Evolutionary conservation across 2,113 vertebrate genomes (phyloP).

Genomic region (Haplotaxodon microlepis): DNA sequence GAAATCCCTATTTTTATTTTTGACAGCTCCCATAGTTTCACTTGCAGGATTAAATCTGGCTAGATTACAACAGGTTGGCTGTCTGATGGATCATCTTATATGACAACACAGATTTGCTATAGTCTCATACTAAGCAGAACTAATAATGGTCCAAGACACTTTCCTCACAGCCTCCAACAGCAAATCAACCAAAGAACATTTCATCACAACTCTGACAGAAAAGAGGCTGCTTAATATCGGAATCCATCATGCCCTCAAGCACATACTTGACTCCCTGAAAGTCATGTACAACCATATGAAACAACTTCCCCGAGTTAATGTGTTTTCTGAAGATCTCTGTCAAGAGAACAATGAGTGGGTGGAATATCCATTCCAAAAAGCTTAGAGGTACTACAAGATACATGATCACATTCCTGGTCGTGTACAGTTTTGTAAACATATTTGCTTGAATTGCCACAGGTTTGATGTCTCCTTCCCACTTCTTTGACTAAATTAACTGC

Average conservation of each 20-base stretch:
- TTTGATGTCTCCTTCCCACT: constrained; percentile 37
- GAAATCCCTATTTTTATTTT: accelerated
- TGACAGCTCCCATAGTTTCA: background rate
- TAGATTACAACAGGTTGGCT: background rate
- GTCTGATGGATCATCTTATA: background rate
- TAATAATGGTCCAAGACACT: background rate
- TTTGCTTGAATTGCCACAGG: constrained; percentile 21
- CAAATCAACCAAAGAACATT: background rate
- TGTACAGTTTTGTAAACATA: constrained; percentile 2
- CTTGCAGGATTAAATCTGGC: background rate
- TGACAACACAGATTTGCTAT: background rate
- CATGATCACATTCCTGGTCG: background rate
- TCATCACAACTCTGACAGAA: background rate
- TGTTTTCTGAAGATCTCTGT: constrained; percentile 9
- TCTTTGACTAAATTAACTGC: constrained; percentile 20
- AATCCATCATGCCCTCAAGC: background rate
- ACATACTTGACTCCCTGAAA: background rate
- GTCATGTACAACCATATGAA: background rate
- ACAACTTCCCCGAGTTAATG: background rate
- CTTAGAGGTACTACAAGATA: background rate
- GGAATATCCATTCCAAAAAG: constrained; percentile 13
- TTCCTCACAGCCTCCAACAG: background rate
- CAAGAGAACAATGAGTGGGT: constrained; percentile 27
- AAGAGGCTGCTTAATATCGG: background rate
- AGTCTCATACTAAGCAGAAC: background rate